Conservation (phyloP, 2,113 vertebrate genomes). For the Microcebus griseorufus region DNA sequence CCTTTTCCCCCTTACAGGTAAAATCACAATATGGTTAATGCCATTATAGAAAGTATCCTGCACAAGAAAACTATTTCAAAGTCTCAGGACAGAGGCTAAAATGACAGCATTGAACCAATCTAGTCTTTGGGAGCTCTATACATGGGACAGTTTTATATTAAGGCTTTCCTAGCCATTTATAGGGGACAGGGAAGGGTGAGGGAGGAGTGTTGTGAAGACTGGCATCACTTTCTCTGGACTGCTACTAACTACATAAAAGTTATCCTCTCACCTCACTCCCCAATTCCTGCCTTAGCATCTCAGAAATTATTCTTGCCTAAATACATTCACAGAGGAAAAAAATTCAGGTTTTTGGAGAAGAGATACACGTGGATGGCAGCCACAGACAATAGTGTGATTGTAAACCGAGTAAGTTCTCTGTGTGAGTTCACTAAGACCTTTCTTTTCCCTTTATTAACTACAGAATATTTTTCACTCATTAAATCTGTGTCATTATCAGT, state of each 20-base stretch:
- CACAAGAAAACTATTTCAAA: not conserved
- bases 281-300: not conserved
- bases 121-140: not conserved
- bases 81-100: not conserved
- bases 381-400: not conserved
- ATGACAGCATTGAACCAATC: not conserved
- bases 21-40: not conserved
- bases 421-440: not conserved
- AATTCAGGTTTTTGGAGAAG: not conserved
- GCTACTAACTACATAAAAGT: not conserved
- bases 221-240: not conserved
- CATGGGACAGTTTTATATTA: not conserved
- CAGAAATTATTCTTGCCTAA: not conserved
- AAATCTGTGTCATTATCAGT: not conserved
- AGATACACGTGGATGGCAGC: not conserved
- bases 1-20: not conserved
- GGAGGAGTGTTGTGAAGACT: not conserved
- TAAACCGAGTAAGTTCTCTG: fast-evolving
- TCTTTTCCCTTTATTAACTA: not conserved
- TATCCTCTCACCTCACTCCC: not conserved
- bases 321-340: not conserved
- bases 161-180: not conserved
- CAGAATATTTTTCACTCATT: not conserved
- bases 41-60: not conserved
- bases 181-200: not conserved